Evolutionary conservation across 2,113 vertebrate species (phyloP).

Genomic region (Pyrgilauda ruficollis): DNA sequence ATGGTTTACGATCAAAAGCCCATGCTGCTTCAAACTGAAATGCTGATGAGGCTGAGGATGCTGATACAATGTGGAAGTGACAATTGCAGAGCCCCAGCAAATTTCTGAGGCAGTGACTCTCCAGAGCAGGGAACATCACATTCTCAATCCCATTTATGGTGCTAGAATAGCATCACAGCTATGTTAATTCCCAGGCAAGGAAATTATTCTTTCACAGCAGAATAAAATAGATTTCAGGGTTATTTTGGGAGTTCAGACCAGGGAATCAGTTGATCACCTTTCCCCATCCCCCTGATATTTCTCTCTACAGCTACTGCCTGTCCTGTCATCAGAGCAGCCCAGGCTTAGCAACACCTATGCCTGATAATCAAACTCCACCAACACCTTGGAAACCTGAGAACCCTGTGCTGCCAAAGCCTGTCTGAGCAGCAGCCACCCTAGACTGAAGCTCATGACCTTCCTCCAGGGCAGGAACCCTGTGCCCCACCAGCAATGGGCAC

Average conservation of each 20-base stretch:
- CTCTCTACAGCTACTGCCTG: neutral
- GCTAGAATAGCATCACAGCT: constrained; percentile 27
- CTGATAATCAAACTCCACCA: neutral
- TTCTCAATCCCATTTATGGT: constrained; percentile 1
- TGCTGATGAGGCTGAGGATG: neutral
- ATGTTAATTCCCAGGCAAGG: neutral
- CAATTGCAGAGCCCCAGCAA: neutral
- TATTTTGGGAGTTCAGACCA: constrained; percentile 8
- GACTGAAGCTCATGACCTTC: neutral
- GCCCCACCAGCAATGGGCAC: neutral
- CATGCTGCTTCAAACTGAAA: neutral
- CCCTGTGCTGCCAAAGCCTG: neutral
- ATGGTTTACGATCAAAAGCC: neutral
- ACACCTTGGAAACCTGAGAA: neutral
- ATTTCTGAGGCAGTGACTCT: neutral
- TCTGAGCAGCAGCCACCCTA: neutral
- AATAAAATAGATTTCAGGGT: constrained; percentile 32
- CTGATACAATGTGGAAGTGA: neutral
- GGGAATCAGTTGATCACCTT: neutral
- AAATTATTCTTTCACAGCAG: constrained; percentile 4
- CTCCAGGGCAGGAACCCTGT: neutral
- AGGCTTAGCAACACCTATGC: neutral
- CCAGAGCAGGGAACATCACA: constrained; percentile 32
- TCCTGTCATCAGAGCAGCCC: neutral
- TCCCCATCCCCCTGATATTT: neutral